Conservation (phyloP, 2,888 invertebrate species). For the Temnothorax ravouxi region DNA sequence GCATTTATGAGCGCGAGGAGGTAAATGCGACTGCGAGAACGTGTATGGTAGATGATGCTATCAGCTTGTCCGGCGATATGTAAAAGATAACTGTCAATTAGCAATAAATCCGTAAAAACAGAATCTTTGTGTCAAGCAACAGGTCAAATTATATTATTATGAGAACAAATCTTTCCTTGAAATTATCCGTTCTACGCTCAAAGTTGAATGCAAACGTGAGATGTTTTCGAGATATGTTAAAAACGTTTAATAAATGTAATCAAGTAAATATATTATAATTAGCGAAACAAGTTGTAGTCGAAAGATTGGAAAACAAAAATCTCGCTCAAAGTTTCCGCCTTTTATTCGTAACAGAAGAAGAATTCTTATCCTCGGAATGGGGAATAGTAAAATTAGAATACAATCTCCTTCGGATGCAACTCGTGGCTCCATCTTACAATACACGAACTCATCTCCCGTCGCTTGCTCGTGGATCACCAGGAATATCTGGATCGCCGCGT, state of each 20-base stretch:
- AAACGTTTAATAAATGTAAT: not conserved
- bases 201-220: not conserved
- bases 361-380: not conserved
- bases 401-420: not conserved
- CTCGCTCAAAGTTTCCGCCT: not conserved
- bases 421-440: slow-evolving; percentile 44
- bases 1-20: slow-evolving; percentile 33
- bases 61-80: slow-evolving; percentile 1
- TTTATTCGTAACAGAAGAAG: not conserved
- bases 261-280: not conserved
- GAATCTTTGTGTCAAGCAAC: not conserved
- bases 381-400: not conserved
- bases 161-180: not conserved
- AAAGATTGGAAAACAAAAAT: not conserved
- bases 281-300: not conserved
- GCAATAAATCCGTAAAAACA: slow-evolving; percentile 6
- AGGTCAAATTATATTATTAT: not conserved
- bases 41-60: slow-evolving; percentile 16
- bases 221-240: not conserved
- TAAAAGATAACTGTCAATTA: slow-evolving; percentile 33
- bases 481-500: slow-evolving; percentile 51
- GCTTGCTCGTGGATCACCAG: slow-evolving; percentile 35
- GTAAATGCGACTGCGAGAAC: not conserved
- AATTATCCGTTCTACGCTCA: not conserved
- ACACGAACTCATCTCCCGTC: slow-evolving; percentile 2